Base-by-base conservation (phyloP, 2,113 vertebrate genomes). In the Eptesicus fuscus region DNA sequence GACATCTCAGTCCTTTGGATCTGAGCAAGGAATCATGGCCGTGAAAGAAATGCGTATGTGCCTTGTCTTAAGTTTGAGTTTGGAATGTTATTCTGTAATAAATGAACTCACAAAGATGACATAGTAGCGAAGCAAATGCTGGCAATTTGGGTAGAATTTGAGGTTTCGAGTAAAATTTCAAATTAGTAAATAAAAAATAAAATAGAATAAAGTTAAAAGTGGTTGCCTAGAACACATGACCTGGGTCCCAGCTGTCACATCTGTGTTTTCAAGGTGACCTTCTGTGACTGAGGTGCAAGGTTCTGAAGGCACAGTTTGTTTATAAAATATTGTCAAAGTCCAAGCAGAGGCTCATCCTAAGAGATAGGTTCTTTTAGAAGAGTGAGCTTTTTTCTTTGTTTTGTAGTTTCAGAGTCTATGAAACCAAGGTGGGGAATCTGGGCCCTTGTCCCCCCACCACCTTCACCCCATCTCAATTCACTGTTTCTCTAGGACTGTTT, bases 161-260 rank as follows among this genome's bases (percentile, higher is more conserved):
- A 96, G 83, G 83, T 88, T 93, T 90, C 83, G 88, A 94, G 73
- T 93, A 92, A 63, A 89, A 86, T 87, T 97, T 96, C 90, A 95
- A 98, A 94, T 22, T 78, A 91, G 94, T 65, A 49, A 73, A 77
- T 30, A 86, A 4, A 49, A 61, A 91, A 47, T 67, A 63, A 32
- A 84, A 89, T 85, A 17, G 42, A 82, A 8, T 18, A 14, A 40
- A 63, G 28, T 67, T 44, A 61, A 35, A 0, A 10, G 28, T 49
- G 73, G 37, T 74, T 25, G 77, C 88, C 65, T 80, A 83, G 32
- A 0, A 16, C 49, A 1, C 1, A 65, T 35, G 56, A 4, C 47
- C 87, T 83, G 59, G 0, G 7, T 0, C 4, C 47, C 40, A 65
- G n/a, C 22, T n/a, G 30, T 51, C 47, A 77, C 35, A 40, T 35